Conservation (phyloP, 2,888 invertebrate genomes). For the Spilosoma lubricipeda region DNA sequence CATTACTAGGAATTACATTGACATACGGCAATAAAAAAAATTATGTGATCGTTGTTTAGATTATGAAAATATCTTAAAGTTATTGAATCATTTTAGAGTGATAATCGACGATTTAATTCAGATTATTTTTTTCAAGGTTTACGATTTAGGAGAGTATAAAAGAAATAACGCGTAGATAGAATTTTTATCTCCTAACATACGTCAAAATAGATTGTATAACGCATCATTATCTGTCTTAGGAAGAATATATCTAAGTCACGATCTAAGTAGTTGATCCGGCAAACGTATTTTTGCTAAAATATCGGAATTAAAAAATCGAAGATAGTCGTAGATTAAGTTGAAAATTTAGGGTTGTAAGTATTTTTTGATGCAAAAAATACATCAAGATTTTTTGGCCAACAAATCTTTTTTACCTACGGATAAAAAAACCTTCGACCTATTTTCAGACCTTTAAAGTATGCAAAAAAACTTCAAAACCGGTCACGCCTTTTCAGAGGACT, state of each 20-base stretch:
- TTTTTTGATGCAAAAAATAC: too few relatives aligned
- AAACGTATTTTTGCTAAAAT: too few relatives aligned
- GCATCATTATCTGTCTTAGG: neutral
- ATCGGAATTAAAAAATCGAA: too few relatives aligned
- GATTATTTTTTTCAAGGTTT: neutral
- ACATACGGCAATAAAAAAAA: conserved; percentile 7
- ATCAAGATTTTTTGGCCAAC: too few relatives aligned
- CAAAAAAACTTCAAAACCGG: too few relatives aligned
- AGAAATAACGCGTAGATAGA: neutral
- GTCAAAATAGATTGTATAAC: neutral
- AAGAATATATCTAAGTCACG: neutral
- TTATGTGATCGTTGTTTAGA: conserved; percentile 2
- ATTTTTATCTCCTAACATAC: neutral
- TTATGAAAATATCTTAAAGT: conserved; percentile 5
- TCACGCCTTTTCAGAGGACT: too few relatives aligned
- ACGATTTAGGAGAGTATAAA: neutral
- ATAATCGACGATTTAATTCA: conserved; percentile 6
- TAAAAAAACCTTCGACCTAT: too few relatives aligned
- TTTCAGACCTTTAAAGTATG: too few relatives aligned
- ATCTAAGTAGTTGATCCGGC: too few relatives aligned
- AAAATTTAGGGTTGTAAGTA: too few relatives aligned
- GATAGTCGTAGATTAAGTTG: too few relatives aligned
- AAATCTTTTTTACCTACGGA: too few relatives aligned
- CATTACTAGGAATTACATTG: conserved; percentile 3
- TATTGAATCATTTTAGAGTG: neutral